phyloP scores from a whole-genome alignment of 2,113 vertebrate species.

The Chaetodon trifascialis region DNA sequence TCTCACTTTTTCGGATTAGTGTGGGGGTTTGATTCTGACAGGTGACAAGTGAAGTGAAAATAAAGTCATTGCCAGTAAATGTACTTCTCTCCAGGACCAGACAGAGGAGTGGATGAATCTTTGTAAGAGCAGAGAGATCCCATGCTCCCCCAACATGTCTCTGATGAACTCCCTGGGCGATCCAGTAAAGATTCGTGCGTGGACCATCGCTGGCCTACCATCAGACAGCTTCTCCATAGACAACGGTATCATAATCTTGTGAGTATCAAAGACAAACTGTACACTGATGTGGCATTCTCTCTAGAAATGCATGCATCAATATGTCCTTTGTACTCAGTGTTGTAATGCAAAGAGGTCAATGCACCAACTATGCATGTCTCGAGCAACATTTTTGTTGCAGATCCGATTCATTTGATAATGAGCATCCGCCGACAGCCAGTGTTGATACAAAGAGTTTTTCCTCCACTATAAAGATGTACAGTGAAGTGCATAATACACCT shows the following conservation, averaged over 20 bases:
- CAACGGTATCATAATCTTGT: constrained; percentile 93
- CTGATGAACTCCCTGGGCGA: constrained; percentile 89
- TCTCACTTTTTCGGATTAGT: background rate
- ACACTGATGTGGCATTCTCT: background rate
- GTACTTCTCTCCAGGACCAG: constrained; percentile 82
- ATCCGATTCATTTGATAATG: background rate
- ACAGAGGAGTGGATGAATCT: constrained; percentile 85
- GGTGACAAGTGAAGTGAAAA: background rate
- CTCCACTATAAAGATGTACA: background rate
- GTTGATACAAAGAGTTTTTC: background rate
- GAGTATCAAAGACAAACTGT: constrained; percentile 67
- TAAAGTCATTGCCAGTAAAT: background rate
- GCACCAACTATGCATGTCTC: background rate
- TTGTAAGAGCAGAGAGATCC: constrained; percentile 87
- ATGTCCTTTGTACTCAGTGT: background rate
- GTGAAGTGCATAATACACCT: background rate
- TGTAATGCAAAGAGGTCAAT: background rate
- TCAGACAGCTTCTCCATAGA: constrained; percentile 93
- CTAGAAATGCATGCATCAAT: background rate
- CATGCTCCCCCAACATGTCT: constrained; percentile 89
- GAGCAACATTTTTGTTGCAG: background rate
- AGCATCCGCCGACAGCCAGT: background rate
- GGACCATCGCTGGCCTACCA: constrained; percentile 93
- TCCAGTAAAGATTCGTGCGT: constrained; percentile 88
- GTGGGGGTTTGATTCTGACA: background rate